Evolutionary conservation across 2,888 invertebrate genomes (phyloP).

Genomic region (Drosophila picticornis): DNA sequence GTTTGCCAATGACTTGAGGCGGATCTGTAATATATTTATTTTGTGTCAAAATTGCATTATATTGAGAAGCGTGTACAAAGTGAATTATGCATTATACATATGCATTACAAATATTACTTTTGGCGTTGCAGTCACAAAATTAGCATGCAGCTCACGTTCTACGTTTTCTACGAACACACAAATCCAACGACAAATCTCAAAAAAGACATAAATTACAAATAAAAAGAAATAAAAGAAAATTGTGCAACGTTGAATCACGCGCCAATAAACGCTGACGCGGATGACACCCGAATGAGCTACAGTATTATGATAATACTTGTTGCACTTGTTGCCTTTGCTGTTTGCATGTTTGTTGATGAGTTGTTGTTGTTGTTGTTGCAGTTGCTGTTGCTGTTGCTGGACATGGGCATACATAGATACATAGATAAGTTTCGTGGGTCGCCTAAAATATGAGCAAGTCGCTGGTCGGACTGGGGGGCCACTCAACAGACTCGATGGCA

Average conservation of each 20-base stretch:
- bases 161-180: constrained; percentile 63
- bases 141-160: constrained; percentile 73
- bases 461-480: constrained; percentile 31
- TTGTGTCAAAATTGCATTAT: neutral
- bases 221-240: constrained; percentile 30
- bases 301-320: constrained; percentile 36
- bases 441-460: constrained; percentile 22
- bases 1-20: neutral
- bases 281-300: constrained; percentile 34
- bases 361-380: constrained; percentile 18
- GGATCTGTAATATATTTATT: neutral
- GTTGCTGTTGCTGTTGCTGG: constrained; percentile 6
- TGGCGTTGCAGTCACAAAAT: constrained; percentile 49
- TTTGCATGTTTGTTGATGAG: constrained; percentile 15
- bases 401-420: too few relatives aligned
- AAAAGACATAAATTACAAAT: neutral
- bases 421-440: constrained; percentile 39
- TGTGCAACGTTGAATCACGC: constrained; percentile 78
- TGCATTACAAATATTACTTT: constrained; percentile 23
- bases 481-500: constrained; percentile 54
- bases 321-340: constrained; percentile 13
- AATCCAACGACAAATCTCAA: constrained; percentile 57
- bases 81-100: constrained; percentile 25
- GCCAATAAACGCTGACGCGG: constrained; percentile 45
- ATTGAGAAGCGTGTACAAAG: neutral